These are phyloP conservation scores for Micronycteris hirsuta DNA, from an alignment of 2,113 vertebrate genomes.

Conservation along the genomic window DNA sequence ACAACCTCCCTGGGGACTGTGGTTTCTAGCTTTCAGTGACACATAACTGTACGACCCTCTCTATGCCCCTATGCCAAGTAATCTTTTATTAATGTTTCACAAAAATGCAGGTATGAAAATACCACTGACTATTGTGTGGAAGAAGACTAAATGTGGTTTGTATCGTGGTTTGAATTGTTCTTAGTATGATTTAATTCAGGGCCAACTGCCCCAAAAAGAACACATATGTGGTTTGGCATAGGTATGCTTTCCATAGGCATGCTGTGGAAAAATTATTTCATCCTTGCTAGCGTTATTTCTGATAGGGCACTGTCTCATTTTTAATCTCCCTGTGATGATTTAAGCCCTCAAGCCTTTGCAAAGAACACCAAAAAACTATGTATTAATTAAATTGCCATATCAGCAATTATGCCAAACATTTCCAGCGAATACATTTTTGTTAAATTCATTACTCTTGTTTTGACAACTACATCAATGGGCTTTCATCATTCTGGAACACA, in stretches of 20 bases:
- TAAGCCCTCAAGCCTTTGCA: not conserved
- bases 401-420: slow-evolving; percentile 43
- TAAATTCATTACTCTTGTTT: slow-evolving; percentile 43
- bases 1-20: rapidly evolving
- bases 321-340: not conserved
- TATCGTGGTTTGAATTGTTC: not conserved
- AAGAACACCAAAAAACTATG: not conserved
- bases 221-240: not conserved
- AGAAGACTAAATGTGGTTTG: not conserved
- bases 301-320: not conserved
- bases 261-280: not conserved
- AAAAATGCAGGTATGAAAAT: not conserved
- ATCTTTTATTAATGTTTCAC: not conserved
- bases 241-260: not conserved
- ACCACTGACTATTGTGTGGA: not conserved
- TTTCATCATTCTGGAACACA: slow-evolving; percentile 30
- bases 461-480: slow-evolving; percentile 17
- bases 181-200: not conserved
- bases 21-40: not conserved
- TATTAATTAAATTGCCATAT: not conserved
- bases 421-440: slow-evolving; percentile 17
- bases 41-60: not conserved
- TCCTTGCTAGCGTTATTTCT: not conserved
- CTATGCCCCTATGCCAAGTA: not conserved
- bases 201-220: not conserved